Evolutionary conservation across 2,888 invertebrate species (phyloP).

Genomic region (Melinaea menophilus): DNA sequence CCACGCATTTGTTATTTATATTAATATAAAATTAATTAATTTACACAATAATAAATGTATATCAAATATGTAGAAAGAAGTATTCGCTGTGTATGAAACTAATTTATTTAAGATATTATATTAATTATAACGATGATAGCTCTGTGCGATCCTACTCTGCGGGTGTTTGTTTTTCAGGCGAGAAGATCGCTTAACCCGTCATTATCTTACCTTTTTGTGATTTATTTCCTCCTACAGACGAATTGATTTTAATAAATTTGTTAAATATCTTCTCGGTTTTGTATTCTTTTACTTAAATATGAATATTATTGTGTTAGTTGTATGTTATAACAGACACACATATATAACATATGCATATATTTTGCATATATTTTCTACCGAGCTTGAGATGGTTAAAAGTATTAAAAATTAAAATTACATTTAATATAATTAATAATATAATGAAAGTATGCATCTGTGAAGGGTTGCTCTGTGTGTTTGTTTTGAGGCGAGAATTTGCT

Average conservation of each 20-base stretch:
- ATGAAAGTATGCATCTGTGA: background rate
- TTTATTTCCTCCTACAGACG: constrained; percentile 47
- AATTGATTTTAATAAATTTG: constrained; percentile 5
- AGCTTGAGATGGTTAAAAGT: too few relatives aligned
- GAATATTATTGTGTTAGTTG: background rate
- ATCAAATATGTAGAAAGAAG: background rate
- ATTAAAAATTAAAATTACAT: too few relatives aligned
- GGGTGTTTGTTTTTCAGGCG: constrained; percentile 76
- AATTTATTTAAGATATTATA: background rate
- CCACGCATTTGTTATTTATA: background rate
- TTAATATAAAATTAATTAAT: background rate
- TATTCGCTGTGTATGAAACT: constrained; percentile 58
- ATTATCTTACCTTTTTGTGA: constrained; percentile 72
- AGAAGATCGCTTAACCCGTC: constrained; percentile 74
- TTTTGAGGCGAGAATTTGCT: constrained; percentile 10
- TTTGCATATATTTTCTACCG: background rate
- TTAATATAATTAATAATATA: background rate
- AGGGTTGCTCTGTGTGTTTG: constrained; percentile 1
- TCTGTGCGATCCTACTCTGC: constrained; percentile 51
- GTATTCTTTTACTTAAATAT: constrained; percentile 1
- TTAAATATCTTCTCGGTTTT: background rate
- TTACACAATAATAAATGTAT: background rate
- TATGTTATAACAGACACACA: background rate
- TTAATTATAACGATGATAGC: constrained; percentile 52
- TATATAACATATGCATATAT: too few relatives aligned